phyloP scores from a whole-genome alignment of 2,113 vertebrate genomes.

The Oryzias woworae region DNA sequence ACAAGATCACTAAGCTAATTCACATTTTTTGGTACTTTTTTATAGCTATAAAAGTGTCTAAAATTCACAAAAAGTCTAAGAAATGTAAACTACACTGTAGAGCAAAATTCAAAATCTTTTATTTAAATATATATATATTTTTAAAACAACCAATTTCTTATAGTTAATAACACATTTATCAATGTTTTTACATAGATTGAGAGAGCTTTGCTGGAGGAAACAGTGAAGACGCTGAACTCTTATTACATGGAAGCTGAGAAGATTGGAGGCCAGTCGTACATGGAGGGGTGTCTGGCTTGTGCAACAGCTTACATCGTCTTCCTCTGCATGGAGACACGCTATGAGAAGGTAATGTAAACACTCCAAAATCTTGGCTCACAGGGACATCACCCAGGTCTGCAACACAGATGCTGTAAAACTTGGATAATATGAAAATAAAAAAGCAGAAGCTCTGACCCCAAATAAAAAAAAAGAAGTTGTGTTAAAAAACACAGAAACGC shows the following conservation, averaged over 20 bases:
- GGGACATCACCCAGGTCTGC: neutral
- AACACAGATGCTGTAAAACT: neutral
- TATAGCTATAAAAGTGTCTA: neutral
- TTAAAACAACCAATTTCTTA: too few species aligned
- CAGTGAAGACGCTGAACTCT: conserved; percentile 94
- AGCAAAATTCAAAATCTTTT: too few species aligned
- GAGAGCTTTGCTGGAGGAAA: conserved; percentile 91
- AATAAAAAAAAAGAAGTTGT: too few species aligned
- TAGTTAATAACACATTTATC: neutral
- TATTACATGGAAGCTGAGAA: conserved; percentile 95
- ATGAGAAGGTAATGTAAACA: conserved; percentile 87
- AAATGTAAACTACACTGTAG: too few species aligned
- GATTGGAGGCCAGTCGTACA: conserved; percentile 93
- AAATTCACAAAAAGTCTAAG: neutral
- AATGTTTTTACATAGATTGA: conserved; percentile 84
- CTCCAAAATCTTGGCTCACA: neutral
- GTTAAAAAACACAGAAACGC: too few species aligned
- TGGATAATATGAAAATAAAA: too few species aligned
- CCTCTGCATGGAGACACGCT: conserved; percentile 98
- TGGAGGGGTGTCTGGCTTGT: conserved; percentile 95
- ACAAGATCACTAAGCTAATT: too few species aligned
- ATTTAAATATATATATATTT: too few species aligned
- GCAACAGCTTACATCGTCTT: conserved; percentile 96
- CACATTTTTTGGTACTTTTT: neutral
- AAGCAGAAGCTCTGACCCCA: too few species aligned